phyloP scores from a whole-genome alignment of 1,140 invertebrate genomes.

The Berghia stephanieae region DNA sequence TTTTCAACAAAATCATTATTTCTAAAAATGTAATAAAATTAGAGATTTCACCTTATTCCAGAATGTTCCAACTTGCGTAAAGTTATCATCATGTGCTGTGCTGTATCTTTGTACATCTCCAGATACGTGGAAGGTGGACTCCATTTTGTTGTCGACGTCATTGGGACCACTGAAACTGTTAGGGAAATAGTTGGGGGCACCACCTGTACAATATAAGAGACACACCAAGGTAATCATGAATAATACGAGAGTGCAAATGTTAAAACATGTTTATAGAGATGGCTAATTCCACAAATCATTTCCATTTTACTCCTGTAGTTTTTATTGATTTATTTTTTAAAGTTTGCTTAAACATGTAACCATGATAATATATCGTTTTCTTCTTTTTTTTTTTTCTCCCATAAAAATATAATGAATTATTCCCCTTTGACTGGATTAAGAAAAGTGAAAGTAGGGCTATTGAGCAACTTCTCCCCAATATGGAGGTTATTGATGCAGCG shows the following conservation, averaged over 20 bases:
- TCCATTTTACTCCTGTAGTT: not conserved
- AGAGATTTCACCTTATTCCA: slow-evolving; percentile 73
- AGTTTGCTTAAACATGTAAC: too few relatives aligned
- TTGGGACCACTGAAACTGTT: slow-evolving; percentile 91
- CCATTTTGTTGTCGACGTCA: slow-evolving; percentile 56
- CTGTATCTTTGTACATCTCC: slow-evolving; percentile 79
- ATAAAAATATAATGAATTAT: too few relatives aligned
- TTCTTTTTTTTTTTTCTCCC: too few relatives aligned
- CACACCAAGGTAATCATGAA: not conserved
- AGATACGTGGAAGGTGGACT: slow-evolving; percentile 56
- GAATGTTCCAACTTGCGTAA: slow-evolving; percentile 82
- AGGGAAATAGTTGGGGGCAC: slow-evolving; percentile 93
- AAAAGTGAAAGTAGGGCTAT: too few relatives aligned
- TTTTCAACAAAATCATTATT: not conserved
- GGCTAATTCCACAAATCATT: not conserved
- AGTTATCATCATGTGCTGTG: slow-evolving; percentile 83
- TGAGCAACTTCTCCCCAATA: too few relatives aligned
- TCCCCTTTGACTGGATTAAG: too few relatives aligned
- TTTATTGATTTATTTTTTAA: too few relatives aligned
- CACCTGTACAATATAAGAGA: slow-evolving; percentile 73
- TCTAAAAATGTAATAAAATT: not conserved
- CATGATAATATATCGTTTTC: too few relatives aligned
- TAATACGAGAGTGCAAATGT: not conserved
- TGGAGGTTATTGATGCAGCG: too few relatives aligned
- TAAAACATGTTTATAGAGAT: not conserved